phyloP scores from a whole-genome alignment of 2,113 vertebrate species.

The Aldabrachelys gigantea region DNA sequence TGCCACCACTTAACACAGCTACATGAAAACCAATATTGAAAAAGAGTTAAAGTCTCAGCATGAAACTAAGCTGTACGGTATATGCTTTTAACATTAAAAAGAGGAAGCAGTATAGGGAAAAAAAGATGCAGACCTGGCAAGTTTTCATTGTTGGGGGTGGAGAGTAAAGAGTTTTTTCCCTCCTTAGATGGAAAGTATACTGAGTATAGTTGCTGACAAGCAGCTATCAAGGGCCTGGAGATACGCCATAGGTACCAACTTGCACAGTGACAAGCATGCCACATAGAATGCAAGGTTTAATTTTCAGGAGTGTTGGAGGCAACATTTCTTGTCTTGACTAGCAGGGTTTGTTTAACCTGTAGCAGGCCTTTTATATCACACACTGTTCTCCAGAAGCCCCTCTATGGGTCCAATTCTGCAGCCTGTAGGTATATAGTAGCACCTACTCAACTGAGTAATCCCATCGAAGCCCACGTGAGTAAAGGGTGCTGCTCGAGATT shows the following conservation, averaged over 20 bases:
- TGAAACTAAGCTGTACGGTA: background rate
- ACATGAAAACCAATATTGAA: background rate
- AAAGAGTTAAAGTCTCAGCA: conserved; percentile 49
- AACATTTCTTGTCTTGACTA: background rate
- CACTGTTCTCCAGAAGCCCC: accelerated
- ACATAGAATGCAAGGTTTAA: accelerated
- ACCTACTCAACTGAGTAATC: background rate
- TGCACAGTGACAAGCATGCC: background rate
- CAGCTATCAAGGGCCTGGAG: accelerated
- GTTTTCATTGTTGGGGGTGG: conserved; percentile 53
- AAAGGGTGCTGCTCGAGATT: accelerated
- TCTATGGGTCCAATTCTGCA: accelerated
- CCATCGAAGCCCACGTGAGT: accelerated
- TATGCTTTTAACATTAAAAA: conserved; percentile 71
- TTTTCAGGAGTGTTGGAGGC: accelerated
- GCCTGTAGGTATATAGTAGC: accelerated
- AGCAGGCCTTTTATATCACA: background rate
- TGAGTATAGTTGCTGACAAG: background rate
- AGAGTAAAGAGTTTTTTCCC: background rate
- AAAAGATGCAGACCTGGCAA: conserved; percentile 74
- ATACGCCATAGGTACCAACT: accelerated
- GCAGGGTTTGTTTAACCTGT: accelerated
- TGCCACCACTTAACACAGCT: background rate
- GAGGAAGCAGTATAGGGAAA: conserved; percentile 66
- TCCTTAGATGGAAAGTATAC: background rate